A percentile compares a stretch with the other conserved stretches of the same genome.
These are phyloP conservation scores for Campoletis sonorensis DNA, from an alignment of 1,140 invertebrate genomes.

Conservation along the genomic window DNA sequence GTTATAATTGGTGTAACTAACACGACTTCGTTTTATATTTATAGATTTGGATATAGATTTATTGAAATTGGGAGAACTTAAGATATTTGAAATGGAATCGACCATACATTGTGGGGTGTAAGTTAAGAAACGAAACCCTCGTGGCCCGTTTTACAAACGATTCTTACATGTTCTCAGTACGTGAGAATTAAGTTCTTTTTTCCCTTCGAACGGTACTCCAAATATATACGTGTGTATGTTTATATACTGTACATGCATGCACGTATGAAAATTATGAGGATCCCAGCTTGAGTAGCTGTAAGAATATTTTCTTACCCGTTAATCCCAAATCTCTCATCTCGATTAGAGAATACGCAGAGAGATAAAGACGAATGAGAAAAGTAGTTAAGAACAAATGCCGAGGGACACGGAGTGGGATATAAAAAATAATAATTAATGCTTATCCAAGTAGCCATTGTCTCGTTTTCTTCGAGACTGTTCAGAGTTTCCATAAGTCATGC, in stretches of 20 bases:
- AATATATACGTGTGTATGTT: neutral
- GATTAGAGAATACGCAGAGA: neutral
- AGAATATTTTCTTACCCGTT: slow-evolving; percentile 13
- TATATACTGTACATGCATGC: neutral
- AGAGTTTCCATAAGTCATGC: neutral
- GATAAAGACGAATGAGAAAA: neutral
- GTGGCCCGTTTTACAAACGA: slow-evolving; percentile 14
- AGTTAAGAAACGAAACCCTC: neutral
- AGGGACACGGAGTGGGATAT: neutral
- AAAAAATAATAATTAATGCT: neutral
- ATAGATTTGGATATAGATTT: too few species aligned
- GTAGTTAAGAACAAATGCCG: neutral
- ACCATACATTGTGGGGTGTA: neutral
- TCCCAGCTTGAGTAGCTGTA: neutral
- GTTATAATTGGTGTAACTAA: too few species aligned
- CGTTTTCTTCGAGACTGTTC: neutral
- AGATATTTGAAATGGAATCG: neutral
- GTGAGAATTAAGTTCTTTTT: slow-evolving; percentile 20
- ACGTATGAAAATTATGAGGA: neutral
- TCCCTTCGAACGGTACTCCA: slow-evolving; percentile 5
- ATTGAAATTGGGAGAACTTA: too few species aligned
- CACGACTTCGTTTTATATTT: too few species aligned
- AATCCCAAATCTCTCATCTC: neutral
- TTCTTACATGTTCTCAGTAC: slow-evolving; percentile 1
- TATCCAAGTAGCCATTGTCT: neutral